Percentiles rank a stretch among this genome's conserved stretches.
phyloP scores from a whole-genome alignment of 1,140 invertebrate species.

The Drosophila nikananu region DNA sequence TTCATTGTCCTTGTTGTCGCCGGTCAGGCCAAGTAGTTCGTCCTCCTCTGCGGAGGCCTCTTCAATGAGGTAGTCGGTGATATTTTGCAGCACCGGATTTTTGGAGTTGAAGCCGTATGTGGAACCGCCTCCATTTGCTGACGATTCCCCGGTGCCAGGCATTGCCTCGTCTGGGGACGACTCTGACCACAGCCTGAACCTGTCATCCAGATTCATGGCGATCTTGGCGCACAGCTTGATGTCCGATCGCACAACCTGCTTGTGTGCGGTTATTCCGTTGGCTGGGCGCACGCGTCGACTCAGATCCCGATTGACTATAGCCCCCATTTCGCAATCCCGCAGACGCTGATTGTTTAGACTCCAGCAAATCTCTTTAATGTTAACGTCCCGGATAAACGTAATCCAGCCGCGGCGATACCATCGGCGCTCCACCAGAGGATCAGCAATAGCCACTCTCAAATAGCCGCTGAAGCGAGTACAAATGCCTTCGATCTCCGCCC shows the following conservation, averaged over 20 bases:
- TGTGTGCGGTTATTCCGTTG: constrained; percentile 96
- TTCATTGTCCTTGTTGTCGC: constrained; percentile 86
- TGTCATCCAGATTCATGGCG: constrained; percentile 96
- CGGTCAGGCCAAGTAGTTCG: constrained; percentile 93
- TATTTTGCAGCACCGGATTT: constrained; percentile 98
- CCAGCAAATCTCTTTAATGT: constrained; percentile 99
- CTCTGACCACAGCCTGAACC: constrained; percentile 91
- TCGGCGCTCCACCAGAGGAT: constrained; percentile 97
- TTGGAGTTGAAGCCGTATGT: constrained; percentile 94
- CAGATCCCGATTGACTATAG: constrained; percentile 97
- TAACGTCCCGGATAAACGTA: constrained; percentile 97
- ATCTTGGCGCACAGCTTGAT: constrained; percentile 97
- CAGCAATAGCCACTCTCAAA: constrained; percentile 97
- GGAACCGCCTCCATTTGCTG: constrained; percentile 67
- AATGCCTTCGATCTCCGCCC: constrained; percentile 98
- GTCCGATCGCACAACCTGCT: constrained; percentile 95
- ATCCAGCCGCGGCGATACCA: constrained; percentile 99
- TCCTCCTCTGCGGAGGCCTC: constrained; percentile 99
- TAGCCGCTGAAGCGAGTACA: constrained; percentile 98
- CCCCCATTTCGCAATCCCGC: constrained; percentile 96
- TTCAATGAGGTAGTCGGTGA: constrained; percentile 99
- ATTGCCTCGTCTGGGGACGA: background rate
- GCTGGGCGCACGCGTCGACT: constrained; percentile 96
- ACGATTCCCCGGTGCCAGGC: constrained; percentile 84
- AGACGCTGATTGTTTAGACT: constrained; percentile 95